These are phyloP conservation scores for Maniola hyperantus DNA, from an alignment of 2,888 invertebrate species.

Conservation along the genomic window DNA sequence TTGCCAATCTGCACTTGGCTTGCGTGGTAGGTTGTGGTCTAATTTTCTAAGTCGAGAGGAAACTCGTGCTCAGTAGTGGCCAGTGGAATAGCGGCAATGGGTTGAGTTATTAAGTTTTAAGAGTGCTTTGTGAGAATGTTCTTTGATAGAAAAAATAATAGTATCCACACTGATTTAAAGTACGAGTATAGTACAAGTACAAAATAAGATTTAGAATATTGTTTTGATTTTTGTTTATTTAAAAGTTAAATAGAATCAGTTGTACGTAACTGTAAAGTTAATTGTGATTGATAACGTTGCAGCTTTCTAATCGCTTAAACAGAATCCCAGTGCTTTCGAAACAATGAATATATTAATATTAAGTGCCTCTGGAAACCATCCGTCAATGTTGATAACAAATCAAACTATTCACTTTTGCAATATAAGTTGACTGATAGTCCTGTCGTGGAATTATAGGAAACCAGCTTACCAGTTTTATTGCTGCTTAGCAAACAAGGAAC, in stretches of 20 bases:
- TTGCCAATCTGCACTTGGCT: too few relatives aligned
- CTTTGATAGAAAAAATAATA: neutral
- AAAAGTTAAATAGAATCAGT: neutral
- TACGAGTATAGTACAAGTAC: too few relatives aligned
- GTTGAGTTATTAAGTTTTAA: constrained; percentile 6
- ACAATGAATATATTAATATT: constrained; percentile 44
- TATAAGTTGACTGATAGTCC: constrained; percentile 41
- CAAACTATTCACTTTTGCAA: constrained; percentile 41
- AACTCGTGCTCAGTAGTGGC: too few relatives aligned
- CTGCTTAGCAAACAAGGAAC: constrained; percentile 46
- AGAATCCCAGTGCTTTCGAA: constrained; percentile 31
- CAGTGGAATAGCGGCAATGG: too few relatives aligned
- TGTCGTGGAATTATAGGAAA: constrained; percentile 36
- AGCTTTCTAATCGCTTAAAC: constrained; percentile 31
- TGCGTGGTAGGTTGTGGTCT: too few relatives aligned
- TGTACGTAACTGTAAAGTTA: constrained; percentile 12
- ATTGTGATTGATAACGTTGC: constrained; percentile 9
- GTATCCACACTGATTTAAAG: too few relatives aligned
- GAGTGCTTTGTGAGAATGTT: neutral
- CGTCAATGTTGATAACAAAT: constrained; percentile 40
- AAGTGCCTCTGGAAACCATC: constrained; percentile 38
- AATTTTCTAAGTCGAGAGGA: too few relatives aligned
- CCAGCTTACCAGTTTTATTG: constrained; percentile 42
- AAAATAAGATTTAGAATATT: too few relatives aligned
- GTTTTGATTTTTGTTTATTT: too few relatives aligned